phyloP scores from a whole-genome alignment of 2,113 vertebrate species.

The Steatornis caripensis region DNA sequence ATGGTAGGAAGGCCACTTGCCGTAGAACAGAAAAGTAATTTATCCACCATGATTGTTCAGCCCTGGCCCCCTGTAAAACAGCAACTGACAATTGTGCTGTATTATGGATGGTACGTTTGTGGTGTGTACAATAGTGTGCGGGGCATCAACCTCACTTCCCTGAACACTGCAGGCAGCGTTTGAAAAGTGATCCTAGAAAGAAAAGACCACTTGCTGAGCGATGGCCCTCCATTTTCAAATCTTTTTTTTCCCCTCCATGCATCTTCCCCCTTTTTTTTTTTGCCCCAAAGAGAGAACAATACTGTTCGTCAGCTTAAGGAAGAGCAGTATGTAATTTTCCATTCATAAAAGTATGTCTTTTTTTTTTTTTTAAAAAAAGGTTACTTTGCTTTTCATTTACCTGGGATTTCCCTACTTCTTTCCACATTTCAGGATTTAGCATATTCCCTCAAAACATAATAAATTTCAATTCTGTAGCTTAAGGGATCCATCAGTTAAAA shows the following conservation, averaged over 20 bases:
- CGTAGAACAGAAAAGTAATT: slow-evolving; percentile 60
- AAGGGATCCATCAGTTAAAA: slow-evolving; percentile 79
- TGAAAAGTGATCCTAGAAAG: slow-evolving; percentile 14
- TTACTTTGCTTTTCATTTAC: slow-evolving; percentile 62
- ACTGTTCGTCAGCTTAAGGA: slow-evolving; percentile 43
- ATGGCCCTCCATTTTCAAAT: slow-evolving; percentile 38
- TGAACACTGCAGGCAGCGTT: slow-evolving; percentile 10
- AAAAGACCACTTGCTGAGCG: slow-evolving; percentile 13
- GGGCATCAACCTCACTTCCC: slow-evolving; percentile 1
- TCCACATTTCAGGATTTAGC: slow-evolving; percentile 63
- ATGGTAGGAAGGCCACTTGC: slow-evolving; percentile 61
- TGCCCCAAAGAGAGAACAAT: background rate
- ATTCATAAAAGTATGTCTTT: background rate
- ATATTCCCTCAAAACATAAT: slow-evolving; percentile 74
- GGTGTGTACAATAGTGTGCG: slow-evolving; percentile 8
- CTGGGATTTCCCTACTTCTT: slow-evolving; percentile 53
- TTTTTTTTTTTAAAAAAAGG: background rate
- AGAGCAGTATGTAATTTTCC: slow-evolving; percentile 3
- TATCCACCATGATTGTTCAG: slow-evolving; percentile 50
- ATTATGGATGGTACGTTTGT: slow-evolving; percentile 51
- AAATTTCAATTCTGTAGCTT: slow-evolving; percentile 76
- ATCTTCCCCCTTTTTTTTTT: background rate
- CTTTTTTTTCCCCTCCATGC: background rate
- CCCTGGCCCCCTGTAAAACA: slow-evolving; percentile 54
- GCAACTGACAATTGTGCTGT: slow-evolving; percentile 58